These are phyloP conservation scores for Diprion similis DNA, from an alignment of 1,140 invertebrate genomes.

Conservation along the genomic window DNA sequence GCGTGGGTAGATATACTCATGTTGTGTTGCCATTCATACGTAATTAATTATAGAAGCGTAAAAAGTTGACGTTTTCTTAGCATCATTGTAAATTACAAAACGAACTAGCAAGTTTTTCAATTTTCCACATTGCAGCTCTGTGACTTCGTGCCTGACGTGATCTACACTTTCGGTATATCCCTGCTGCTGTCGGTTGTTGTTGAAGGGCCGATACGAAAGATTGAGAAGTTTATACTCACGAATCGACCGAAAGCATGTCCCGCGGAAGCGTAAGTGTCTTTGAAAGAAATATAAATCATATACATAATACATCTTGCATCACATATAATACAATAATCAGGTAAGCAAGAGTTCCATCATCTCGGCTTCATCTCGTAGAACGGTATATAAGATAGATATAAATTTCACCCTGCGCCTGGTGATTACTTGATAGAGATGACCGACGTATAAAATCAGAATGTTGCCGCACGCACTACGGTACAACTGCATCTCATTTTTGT, in stretches of 20 bases:
- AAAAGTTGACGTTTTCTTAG: slow-evolving; percentile 13
- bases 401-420: no score
- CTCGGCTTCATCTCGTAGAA: no score
- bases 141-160: slow-evolving; percentile 38
- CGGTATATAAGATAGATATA: no score
- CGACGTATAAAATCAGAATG: no score
- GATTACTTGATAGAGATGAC: no score
- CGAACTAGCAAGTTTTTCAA: slow-evolving; percentile 9
- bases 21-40: slow-evolving; percentile 18
- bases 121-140: slow-evolving; percentile 28
- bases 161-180: slow-evolving; percentile 39
- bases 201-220: slow-evolving; percentile 46
- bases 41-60: neutral
- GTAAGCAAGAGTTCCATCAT: no score
- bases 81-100: slow-evolving; percentile 15
- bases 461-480: no score
- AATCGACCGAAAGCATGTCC: slow-evolving; percentile 15
- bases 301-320: no score
- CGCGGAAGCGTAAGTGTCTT: no score
- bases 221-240: slow-evolving; percentile 42
- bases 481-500: no score
- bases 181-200: slow-evolving; percentile 39
- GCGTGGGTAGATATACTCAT: slow-evolving; percentile 17
- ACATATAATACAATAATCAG: no score
- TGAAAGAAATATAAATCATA: no score